phyloP scores from a whole-genome alignment of 2,797 vertebrate species.

The Leuciscus waleckii region DNA sequence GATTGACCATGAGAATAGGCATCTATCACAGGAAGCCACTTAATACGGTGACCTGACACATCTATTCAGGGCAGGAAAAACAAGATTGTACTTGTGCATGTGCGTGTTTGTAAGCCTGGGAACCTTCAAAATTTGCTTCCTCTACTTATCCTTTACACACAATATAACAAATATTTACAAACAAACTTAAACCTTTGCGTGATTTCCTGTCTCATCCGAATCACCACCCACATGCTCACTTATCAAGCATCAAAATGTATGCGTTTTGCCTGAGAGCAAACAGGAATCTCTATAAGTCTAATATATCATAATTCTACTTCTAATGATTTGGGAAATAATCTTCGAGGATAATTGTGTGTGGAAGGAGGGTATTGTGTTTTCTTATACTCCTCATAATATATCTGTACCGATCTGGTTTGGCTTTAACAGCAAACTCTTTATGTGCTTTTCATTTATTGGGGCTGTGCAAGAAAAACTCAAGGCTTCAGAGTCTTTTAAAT shows the following conservation, averaged over 20 bases:
- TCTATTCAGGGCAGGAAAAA: constrained; percentile 34
- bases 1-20: constrained; percentile 36
- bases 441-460: constrained; percentile 64
- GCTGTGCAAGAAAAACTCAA: constrained; percentile 61
- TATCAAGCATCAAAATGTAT: constrained; percentile 5
- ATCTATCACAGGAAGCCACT: constrained; percentile 28
- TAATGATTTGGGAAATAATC: constrained; percentile 14
- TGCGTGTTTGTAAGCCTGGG: constrained; percentile 41
- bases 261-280: background rate
- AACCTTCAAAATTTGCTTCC: constrained; percentile 38
- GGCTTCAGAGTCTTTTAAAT: constrained; percentile 52
- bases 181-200: constrained; percentile 37
- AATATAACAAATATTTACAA: constrained; percentile 53
- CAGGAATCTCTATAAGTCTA: background rate
- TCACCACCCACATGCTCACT: constrained; percentile 38
- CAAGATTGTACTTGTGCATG: constrained; percentile 37
- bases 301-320: background rate
- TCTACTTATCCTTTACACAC: constrained; percentile 41
- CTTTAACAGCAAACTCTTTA: constrained; percentile 57
- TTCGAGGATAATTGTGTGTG: background rate
- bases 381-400: background rate
- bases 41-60: constrained; percentile 23
- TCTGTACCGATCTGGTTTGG: constrained; percentile 48
- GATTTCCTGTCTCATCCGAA: constrained; percentile 33
- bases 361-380: background rate